Conservation (phyloP, 2,888 invertebrate genomes). For the Acanthopleura granulata region DNA sequence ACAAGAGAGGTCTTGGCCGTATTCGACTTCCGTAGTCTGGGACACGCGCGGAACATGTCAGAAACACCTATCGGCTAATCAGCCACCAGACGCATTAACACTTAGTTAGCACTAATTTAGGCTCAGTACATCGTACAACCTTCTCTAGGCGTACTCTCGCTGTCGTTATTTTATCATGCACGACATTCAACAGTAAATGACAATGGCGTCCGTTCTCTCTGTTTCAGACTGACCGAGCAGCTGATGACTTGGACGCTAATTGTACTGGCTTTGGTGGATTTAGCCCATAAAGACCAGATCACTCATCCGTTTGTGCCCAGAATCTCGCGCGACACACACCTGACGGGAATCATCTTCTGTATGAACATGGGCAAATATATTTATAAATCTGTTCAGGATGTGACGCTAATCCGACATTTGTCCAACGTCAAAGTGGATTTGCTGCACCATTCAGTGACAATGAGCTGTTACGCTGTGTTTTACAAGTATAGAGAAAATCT, state of each 20-base stretch:
- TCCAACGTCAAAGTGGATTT: slow-evolving; percentile 36
- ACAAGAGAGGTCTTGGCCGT: too few species aligned
- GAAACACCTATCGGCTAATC: too few species aligned
- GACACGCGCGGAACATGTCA: too few species aligned
- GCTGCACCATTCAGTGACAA: slow-evolving; percentile 43
- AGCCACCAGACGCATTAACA: too few species aligned
- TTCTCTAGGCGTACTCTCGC: too few species aligned
- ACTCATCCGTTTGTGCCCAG: slow-evolving; percentile 36
- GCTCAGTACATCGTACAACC: too few species aligned
- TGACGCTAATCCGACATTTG: slow-evolving; percentile 26
- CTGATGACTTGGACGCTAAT: slow-evolving; percentile 33
- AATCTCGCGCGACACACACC: slow-evolving; percentile 21
- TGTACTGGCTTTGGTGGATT: slow-evolving; percentile 32
- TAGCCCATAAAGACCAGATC: slow-evolving; percentile 37
- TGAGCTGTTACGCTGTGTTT: slow-evolving; percentile 39
- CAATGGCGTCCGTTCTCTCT: not conserved
- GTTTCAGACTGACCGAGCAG: slow-evolving; percentile 47
- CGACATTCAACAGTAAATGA: too few species aligned
- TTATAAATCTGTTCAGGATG: slow-evolving; percentile 35
- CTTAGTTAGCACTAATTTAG: too few species aligned
- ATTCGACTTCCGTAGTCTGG: too few species aligned
- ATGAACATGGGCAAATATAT: slow-evolving; percentile 44
- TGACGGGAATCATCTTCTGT: slow-evolving; percentile 34
- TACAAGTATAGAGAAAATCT: slow-evolving; percentile 41
- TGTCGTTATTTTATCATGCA: too few species aligned